Conservation (phyloP, 2,888 invertebrate genomes). For the Phyllotreta striolata region DNA sequence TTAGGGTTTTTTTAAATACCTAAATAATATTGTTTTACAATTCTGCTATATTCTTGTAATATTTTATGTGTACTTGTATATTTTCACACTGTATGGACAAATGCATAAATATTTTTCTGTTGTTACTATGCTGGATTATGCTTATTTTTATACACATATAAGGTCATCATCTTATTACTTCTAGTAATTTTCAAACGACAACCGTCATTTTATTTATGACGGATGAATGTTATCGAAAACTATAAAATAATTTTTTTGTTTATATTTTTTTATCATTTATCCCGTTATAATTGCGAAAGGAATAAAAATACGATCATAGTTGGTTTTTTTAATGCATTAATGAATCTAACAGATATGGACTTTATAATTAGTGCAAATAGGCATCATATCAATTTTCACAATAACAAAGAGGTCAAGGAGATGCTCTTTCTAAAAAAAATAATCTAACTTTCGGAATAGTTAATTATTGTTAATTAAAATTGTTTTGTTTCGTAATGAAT, state of each 20-base stretch:
- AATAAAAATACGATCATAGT: conserved; percentile 32
- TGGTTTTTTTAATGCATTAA: conserved; percentile 28
- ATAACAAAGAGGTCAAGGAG: conserved; percentile 31
- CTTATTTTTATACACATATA: no score
- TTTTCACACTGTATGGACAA: no score
- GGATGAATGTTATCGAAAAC: conserved; percentile 10
- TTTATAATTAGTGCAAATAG: conserved; percentile 33
- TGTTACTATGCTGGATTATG: no score
- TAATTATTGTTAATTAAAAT: conserved; percentile 16
- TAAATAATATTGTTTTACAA: no score
- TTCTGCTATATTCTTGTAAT: no score
- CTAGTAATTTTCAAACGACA: no score
- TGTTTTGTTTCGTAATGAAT: conserved; percentile 17
- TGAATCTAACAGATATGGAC: conserved; percentile 29
- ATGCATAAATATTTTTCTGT: no score
- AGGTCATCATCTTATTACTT: no score
- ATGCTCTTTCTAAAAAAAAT: conserved; percentile 30
- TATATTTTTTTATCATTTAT: conserved; percentile 36
- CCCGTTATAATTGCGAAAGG: conserved; percentile 24
- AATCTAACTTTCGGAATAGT: conserved; percentile 32
- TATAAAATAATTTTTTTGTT: conserved; percentile 33
- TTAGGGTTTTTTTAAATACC: no score
- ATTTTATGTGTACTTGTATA: no score
- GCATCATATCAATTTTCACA: conserved; percentile 28
- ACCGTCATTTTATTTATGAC: no score